These are phyloP conservation scores for Vespertilio murinus DNA, from an alignment of 2,797 vertebrate genomes.

Conservation along the genomic window DNA sequence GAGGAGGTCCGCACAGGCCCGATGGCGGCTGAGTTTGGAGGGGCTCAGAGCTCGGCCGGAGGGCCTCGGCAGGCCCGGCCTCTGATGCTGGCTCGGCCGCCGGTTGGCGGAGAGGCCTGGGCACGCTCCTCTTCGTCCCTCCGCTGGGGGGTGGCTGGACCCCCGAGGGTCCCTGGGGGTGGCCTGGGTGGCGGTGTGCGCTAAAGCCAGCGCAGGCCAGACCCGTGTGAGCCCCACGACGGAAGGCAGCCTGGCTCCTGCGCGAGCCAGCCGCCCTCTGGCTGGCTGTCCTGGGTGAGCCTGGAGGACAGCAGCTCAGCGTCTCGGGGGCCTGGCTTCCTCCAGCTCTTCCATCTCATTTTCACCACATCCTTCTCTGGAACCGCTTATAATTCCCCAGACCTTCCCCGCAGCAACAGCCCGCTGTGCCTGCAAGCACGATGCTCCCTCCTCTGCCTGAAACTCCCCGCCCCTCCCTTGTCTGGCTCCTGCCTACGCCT, in stretches of 20 bases:
- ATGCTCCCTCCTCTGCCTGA: not conserved
- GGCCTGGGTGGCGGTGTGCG: fast-evolving
- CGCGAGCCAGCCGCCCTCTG: fast-evolving
- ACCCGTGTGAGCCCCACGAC: fast-evolving
- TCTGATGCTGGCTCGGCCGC: not conserved
- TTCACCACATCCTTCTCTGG: not conserved
- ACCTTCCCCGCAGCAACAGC: not conserved
- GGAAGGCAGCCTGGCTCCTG: not conserved
- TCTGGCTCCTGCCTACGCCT: not conserved
- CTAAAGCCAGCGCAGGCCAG: not conserved
- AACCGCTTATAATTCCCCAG: not conserved
- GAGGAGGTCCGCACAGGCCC: not conserved
- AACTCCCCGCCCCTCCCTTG: not conserved
- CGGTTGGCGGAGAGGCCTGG: too few relatives aligned
- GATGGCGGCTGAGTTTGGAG: fast-evolving
- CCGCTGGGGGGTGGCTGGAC: fast-evolving
- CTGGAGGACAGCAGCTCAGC: not conserved
- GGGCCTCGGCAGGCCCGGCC: too few relatives aligned
- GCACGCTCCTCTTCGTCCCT: not conserved
- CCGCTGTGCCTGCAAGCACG: not conserved
- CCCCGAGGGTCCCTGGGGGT: not conserved
- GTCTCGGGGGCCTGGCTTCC: not conserved
- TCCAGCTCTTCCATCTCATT: not conserved
- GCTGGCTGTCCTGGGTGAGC: not conserved
- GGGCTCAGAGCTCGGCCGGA: not conserved